phyloP scores from a whole-genome alignment of 2,888 invertebrate species.

The Drosophila atroscutellata region DNA sequence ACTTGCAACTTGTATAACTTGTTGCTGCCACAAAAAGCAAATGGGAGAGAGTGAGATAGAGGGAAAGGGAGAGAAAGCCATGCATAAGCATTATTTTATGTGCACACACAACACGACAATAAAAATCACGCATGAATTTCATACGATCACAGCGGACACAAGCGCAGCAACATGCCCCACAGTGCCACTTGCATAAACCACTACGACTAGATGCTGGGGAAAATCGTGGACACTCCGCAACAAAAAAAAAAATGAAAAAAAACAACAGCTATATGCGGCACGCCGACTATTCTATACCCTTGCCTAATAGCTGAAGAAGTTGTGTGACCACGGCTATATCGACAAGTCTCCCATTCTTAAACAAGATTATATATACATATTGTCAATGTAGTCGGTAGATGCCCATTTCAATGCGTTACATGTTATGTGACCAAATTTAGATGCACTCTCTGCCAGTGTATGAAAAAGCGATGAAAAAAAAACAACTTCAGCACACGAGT shows the following conservation, averaged over 20 bases:
- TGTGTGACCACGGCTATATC: not conserved
- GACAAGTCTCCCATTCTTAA: not conserved
- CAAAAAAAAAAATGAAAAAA: not conserved
- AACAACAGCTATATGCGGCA: not conserved
- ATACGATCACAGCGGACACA: slow-evolving; percentile 57
- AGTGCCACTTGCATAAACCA: slow-evolving; percentile 42
- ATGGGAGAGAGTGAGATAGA: not conserved
- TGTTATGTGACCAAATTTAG: not conserved
- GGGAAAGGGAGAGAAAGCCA: slow-evolving; percentile 17
- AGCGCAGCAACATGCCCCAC: slow-evolving; percentile 36
- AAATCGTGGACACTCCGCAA: slow-evolving; percentile 7
- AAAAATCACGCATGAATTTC: slow-evolving; percentile 78
- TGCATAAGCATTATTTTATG: slow-evolving; percentile 74
- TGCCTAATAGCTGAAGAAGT: not conserved
- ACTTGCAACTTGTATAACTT: slow-evolving; percentile 62
- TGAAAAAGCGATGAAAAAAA: slow-evolving; percentile 60
- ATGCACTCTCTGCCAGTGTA: not conserved
- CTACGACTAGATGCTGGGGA: slow-evolving; percentile 25
- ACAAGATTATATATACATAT: not conserved
- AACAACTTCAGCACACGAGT: slow-evolving; percentile 74
- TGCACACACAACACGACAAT: slow-evolving; percentile 71
- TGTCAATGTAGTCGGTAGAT: not conserved
- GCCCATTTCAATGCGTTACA: not conserved
- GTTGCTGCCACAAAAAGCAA: slow-evolving; percentile 52
- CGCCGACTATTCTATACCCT: not conserved